phyloP scores from a whole-genome alignment of 2,888 invertebrate genomes.

The Hypercompe scribonia region DNA sequence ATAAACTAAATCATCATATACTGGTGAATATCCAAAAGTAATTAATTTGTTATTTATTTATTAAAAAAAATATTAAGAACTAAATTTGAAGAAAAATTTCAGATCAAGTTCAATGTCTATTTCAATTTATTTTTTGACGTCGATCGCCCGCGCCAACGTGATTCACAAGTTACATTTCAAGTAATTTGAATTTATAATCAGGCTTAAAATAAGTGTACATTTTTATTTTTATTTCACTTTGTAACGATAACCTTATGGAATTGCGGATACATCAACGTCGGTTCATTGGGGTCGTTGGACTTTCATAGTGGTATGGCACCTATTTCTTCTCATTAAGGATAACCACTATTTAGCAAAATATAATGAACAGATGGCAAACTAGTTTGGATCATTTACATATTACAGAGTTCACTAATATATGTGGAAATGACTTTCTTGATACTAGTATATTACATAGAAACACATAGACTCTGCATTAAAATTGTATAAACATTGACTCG shows the following conservation, averaged over 20 bases:
- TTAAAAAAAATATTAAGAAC: background rate
- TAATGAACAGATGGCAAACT: constrained; percentile 1
- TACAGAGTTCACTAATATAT: background rate
- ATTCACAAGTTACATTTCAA: background rate
- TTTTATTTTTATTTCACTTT: background rate
- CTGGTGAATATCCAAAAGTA: background rate
- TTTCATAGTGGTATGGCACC: background rate
- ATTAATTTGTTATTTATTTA: background rate
- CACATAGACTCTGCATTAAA: background rate
- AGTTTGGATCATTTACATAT: background rate
- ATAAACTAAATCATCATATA: background rate
- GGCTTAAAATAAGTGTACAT: background rate
- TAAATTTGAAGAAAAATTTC: background rate
- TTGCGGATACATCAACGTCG: background rate
- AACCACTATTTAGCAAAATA: background rate
- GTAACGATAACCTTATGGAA: background rate
- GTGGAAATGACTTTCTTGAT: background rate
- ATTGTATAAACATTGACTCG: too few species aligned
- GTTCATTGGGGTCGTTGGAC: background rate
- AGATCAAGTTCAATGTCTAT: background rate
- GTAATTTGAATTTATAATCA: background rate
- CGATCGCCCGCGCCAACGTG: background rate
- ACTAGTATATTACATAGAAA: background rate
- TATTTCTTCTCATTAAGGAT: background rate
- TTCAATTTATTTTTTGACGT: background rate